phyloP scores from a whole-genome alignment of 2,888 invertebrate genomes.

The Drosophila kambysellisi region DNA sequence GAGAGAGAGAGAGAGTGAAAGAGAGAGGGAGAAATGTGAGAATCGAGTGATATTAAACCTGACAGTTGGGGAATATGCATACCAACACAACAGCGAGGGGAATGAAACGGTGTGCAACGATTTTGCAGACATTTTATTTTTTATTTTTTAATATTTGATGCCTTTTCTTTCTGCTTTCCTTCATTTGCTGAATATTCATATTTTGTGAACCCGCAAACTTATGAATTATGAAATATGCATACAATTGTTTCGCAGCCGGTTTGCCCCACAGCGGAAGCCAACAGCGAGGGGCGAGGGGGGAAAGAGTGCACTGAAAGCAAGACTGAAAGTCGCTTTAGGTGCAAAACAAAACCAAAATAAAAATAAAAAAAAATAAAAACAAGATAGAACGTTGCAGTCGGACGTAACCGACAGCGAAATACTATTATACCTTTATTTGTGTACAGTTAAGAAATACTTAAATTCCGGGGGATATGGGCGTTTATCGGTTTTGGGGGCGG shows the following conservation, averaged over 20 bases:
- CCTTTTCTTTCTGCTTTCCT: conserved; percentile 28
- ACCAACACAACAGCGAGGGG: conserved; percentile 19
- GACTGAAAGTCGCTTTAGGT: conserved; percentile 37
- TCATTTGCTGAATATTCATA: conserved; percentile 74
- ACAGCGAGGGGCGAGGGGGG: conserved; percentile 5
- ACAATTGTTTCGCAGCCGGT: conserved; percentile 71
- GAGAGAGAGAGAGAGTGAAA: not conserved
- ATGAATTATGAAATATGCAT: conserved; percentile 81
- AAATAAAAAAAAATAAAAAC: no score
- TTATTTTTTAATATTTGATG: not conserved
- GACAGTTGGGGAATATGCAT: conserved; percentile 30
- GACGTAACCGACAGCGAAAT: no score
- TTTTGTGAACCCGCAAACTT: conserved; percentile 74
- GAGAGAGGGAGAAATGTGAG: not conserved
- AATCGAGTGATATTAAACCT: conserved; percentile 45
- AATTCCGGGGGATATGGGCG: no score
- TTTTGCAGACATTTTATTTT: conserved; percentile 19
- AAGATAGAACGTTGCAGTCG: no score
- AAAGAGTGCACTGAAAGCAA: conserved; percentile 9
- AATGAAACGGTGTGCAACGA: conserved; percentile 1
- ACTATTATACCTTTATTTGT: no score
- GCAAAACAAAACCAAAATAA: conserved; percentile 15
- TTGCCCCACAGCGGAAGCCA: conserved; percentile 9
- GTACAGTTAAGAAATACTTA: no score
- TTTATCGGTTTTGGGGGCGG: no score